phyloP scores from a whole-genome alignment of 1,140 invertebrate species.

The Diorhabda carinulata region DNA sequence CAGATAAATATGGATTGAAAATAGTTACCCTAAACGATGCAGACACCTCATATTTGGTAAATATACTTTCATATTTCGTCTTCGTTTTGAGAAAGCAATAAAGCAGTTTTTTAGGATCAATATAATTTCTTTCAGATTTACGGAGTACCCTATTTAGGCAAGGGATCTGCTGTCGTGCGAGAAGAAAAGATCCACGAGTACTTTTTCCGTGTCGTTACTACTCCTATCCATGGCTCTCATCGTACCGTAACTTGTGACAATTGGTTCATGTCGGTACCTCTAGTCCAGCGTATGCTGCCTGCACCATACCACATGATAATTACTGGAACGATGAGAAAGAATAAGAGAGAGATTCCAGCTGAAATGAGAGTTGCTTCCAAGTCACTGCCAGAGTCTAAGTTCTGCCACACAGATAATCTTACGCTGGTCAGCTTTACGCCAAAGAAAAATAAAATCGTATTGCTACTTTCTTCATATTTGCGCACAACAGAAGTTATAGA shows the following conservation, averaged over 20 bases:
- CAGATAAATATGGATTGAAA: no score
- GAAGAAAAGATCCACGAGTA: constrained; percentile 13
- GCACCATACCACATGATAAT: background rate
- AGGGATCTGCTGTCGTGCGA: constrained; percentile 4
- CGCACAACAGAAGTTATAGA: background rate
- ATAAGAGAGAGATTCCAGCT: background rate
- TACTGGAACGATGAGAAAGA: no score
- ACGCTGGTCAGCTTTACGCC: constrained; percentile 10
- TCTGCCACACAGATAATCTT: constrained; percentile 3
- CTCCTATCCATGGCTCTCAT: constrained; percentile 1
- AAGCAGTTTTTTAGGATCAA: constrained; percentile 1
- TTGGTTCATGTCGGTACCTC: constrained; percentile 10
- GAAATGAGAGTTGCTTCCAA: no score
- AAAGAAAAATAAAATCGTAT: constrained; percentile 20
- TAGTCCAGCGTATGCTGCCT: constrained; percentile 5
- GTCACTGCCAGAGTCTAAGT: constrained; percentile 2
- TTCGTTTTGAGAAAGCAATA: background rate
- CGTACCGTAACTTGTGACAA: background rate
- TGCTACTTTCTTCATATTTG: constrained; percentile 6
- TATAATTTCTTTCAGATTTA: background rate
- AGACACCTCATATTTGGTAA: background rate
- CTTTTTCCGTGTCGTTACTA: constrained; percentile 9
- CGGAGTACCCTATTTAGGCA: background rate
- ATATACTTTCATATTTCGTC: constrained; percentile 5
- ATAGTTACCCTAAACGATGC: no score